These are phyloP conservation scores for Lycopodina hypogea DNA, from an alignment of 37 sponge, comb jelly and placozoan genomes.

Conservation along the genomic window DNA sequence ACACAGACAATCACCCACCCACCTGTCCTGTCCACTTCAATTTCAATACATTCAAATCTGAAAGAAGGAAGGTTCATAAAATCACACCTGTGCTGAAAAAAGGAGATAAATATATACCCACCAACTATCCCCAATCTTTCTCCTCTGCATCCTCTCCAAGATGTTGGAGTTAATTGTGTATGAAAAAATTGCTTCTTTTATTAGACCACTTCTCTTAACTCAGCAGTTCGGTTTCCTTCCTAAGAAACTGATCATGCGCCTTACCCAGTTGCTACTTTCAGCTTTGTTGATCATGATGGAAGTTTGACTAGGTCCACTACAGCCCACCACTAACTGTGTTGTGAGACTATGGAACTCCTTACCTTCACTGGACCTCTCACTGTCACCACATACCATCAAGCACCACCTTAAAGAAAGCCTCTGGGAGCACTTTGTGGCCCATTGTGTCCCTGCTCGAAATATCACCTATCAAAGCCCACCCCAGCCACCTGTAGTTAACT, in stretches of 20 bases:
- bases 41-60: background rate
- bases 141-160: conserved; percentile 30
- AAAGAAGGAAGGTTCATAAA: conserved; percentile 17
- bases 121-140: conserved; percentile 37
- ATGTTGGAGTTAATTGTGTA: conserved; percentile 22
- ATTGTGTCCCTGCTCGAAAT: too few species aligned
- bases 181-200: conserved; percentile 11
- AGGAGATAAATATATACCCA: background rate
- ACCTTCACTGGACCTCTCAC: too few species aligned
- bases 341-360: too few species aligned
- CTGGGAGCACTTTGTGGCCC: too few species aligned
- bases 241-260: background rate
- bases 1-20: too few species aligned
- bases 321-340: too few species aligned
- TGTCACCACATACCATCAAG: too few species aligned
- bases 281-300: too few species aligned
- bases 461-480: too few species aligned
- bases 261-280: conserved; percentile 6
- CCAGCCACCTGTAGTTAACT: too few species aligned
- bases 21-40: background rate
- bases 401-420: too few species aligned
- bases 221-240: conserved; percentile 34
- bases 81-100: conserved; percentile 29
- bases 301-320: too few species aligned
- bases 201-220: background rate